Percentiles rank a stretch among this genome's conserved stretches.
phyloP scores from a whole-genome alignment of 2,797 vertebrate genomes.

The Peromyscus attwateri region DNA sequence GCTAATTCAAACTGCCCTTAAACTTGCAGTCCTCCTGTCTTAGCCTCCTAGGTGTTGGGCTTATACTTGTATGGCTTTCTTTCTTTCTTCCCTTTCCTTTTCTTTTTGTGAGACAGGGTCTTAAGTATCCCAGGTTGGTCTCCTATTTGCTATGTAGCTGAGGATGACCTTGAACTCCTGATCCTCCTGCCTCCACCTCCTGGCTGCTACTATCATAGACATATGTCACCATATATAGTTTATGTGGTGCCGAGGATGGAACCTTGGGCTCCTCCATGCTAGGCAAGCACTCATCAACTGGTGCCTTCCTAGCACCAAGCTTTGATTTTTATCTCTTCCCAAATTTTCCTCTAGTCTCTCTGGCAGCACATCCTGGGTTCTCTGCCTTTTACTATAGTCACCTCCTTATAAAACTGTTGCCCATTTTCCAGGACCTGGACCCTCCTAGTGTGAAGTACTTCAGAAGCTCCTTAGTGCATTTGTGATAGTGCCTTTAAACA shows the following conservation, averaged over 20 bases:
- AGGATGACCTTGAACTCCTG: not conserved
- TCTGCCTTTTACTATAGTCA: not conserved
- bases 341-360: not conserved
- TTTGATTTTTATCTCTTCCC: slow-evolving; percentile 33
- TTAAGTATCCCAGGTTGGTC: not conserved
- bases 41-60: not conserved
- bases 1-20: not conserved
- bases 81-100: not conserved
- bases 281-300: not conserved
- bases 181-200: not conserved
- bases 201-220: not conserved
- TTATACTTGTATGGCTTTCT: not conserved
- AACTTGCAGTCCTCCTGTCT: not conserved
- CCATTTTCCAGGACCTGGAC: not conserved
- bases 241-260: not conserved
- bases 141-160: not conserved
- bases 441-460: slow-evolving; percentile 11
- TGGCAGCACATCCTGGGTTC: slow-evolving; percentile 1
- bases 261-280: not conserved
- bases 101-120: not conserved
- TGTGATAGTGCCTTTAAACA: not conserved
- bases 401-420: not conserved
- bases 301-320: not conserved
- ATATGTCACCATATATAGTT: not conserved
- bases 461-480: not conserved